These are phyloP conservation scores for Catharus bicknelli DNA, from an alignment of 2,113 vertebrate species.

Conservation along the genomic window DNA sequence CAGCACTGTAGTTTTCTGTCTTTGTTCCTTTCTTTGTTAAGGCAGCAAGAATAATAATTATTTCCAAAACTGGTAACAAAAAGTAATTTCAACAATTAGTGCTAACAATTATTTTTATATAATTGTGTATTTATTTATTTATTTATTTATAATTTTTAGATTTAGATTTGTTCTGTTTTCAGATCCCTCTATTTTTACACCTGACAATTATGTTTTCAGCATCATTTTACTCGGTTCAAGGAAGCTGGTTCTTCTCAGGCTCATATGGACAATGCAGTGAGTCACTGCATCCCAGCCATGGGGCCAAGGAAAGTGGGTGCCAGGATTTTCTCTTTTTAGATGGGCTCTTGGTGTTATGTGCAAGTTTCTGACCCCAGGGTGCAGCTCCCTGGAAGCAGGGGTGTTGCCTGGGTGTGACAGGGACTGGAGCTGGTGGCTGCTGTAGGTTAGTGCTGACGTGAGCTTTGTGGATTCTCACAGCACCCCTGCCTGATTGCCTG, in stretches of 20 bases:
- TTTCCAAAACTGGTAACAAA: neutral
- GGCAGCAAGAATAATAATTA: neutral
- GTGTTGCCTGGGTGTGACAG: neutral
- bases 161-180: neutral
- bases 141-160: neutral
- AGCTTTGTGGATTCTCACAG: conserved; percentile 47
- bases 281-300: neutral
- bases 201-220: neutral
- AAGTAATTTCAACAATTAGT: neutral
- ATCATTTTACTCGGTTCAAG: neutral
- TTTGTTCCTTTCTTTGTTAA: neutral
- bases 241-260: accelerated
- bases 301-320: neutral
- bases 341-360: neutral
- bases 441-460: neutral
- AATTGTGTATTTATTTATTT: too few relatives aligned
- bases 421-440: neutral
- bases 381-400: neutral
- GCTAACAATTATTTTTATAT: neutral
- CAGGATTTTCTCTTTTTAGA: neutral
- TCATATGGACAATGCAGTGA: accelerated
- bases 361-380: neutral
- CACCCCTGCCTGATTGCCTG: conserved; percentile 34
- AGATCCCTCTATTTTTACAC: neutral
- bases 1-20: neutral